Conservation (phyloP, 2,888 invertebrate genomes). For the Hirtodrosophila duncani region DNA sequence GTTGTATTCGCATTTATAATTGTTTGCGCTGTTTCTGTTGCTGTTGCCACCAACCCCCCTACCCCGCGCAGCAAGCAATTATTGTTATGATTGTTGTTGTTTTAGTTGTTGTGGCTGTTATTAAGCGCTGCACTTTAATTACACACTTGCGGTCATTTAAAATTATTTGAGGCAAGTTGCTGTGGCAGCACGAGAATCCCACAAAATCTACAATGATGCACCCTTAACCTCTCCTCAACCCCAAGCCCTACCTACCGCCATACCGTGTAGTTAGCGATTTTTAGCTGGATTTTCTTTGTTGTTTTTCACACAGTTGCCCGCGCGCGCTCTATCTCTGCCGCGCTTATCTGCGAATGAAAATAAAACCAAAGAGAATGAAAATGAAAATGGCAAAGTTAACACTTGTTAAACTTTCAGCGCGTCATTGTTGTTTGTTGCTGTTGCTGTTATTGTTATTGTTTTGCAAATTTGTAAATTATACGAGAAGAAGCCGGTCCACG, state of each 20-base stretch:
- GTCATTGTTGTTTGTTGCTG: slow-evolving; percentile 26
- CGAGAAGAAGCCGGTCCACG: slow-evolving; percentile 8
- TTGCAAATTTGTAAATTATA: slow-evolving; percentile 37
- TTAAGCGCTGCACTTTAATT: slow-evolving; percentile 66
- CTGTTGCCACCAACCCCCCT: too few relatives aligned
- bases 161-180: slow-evolving; percentile 62
- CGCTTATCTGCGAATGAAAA: slow-evolving; percentile 62
- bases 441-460: slow-evolving; percentile 20
- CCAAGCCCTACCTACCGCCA: not conserved
- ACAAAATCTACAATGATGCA: slow-evolving; percentile 34
- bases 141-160: slow-evolving; percentile 72
- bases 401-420: slow-evolving; percentile 68
- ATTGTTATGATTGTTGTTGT: slow-evolving; percentile 27
- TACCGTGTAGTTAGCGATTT: not conserved
- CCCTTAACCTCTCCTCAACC: not conserved
- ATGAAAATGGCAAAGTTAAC: slow-evolving; percentile 70
- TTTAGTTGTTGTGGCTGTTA: slow-evolving; percentile 42
- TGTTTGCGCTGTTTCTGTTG: too few relatives aligned
- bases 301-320: too few relatives aligned
- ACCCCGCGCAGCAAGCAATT: too few relatives aligned
- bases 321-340: slow-evolving; percentile 47
- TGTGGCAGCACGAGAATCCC: slow-evolving; percentile 32
- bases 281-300: slow-evolving; percentile 30
- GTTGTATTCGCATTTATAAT: slow-evolving; percentile 13
- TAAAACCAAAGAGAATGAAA: slow-evolving; percentile 44